Base-by-base conservation (phyloP, 2,888 invertebrate species). In the Agrilus biguttatus region DNA sequence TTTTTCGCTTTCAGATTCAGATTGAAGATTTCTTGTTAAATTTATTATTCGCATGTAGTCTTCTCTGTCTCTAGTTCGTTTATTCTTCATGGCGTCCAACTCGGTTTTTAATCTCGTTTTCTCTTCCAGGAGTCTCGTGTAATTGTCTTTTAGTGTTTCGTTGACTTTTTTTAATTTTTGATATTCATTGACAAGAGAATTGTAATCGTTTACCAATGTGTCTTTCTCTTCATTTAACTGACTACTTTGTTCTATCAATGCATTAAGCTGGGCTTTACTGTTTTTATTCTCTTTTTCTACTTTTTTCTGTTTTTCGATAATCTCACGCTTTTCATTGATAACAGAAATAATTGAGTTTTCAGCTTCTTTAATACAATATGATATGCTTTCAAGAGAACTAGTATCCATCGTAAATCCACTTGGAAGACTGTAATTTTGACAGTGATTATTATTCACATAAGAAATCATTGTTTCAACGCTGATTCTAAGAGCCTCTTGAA, bases 31-130 rank as follows among this genome's bases (percentile, higher is more conserved):
- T 23, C 23, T 23, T 23, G 3, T 23, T 23, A 3, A 23, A 23
- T 6, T 57, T 40, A 63, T 42, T n/a, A 63, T 50, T 42, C 55
- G 48, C 13, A 60, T 53, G 54, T 52, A 64, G 54, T 62, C 66
- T 49, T 61, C 65, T 34, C 60, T 57, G 43, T 66, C 66, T 41
- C 59, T 55, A 6, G 50, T 48, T 44, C 61, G 51, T 48, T 66
- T 64, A 44, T 59, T 61, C 44, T 61, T 62, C n/a, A 65, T 39
- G 4, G 65, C 62, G 45, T 65, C 63, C 4, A 62, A n/a, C n/a
- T n/a, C n/a, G n/a, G n/a, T n/a, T n/a, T n/a, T n/a, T n/a, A n/a
- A 49, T 44, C 59, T 60, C 42, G 55, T 63, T 48, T 65, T 63
- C 45, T 64, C 65, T 50, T 67, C 65, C 14, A 64, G 50, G 13